Percentiles rank a stretch among this genome's conserved stretches.
Conservation (phyloP, 2,888 invertebrate genomes). For the Sclerodermus sp. region DNA sequence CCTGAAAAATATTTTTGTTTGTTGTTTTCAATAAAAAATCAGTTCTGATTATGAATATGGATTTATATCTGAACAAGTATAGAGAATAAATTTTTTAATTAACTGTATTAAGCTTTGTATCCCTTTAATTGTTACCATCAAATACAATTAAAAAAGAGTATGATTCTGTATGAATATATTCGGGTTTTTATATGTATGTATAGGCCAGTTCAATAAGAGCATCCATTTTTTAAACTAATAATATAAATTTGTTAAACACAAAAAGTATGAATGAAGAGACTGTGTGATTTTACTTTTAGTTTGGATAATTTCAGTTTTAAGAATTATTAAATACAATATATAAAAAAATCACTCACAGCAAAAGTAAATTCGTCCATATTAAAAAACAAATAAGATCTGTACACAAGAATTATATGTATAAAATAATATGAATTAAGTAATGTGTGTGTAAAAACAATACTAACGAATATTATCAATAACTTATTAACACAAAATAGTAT, state of each 20-base stretch:
- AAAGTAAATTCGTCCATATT: conserved; percentile 3
- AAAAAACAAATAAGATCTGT: background rate
- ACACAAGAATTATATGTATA: conserved; percentile 1
- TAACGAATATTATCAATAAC: background rate
- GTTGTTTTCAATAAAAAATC: background rate
- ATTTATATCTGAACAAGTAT: background rate
- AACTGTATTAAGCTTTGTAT: too few relatives aligned
- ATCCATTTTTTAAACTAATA: conserved; percentile 9
- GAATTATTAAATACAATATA: too few relatives aligned
- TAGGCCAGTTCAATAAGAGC: conserved; percentile 19
- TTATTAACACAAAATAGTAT: background rate
- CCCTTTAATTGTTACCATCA: too few relatives aligned
- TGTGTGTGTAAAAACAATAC: background rate
- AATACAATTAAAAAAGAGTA: too few relatives aligned
- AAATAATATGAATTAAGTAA: background rate
- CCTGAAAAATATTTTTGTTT: background rate
- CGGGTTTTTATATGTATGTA: conserved; percentile 13
- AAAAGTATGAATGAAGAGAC: too few relatives aligned
- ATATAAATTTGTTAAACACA: background rate
- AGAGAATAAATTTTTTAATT: too few relatives aligned
- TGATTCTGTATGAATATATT: background rate
- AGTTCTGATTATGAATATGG: conserved; percentile 3
- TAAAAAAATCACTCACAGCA: conserved; percentile 4
- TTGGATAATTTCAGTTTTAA: too few relatives aligned
- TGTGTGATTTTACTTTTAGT: too few relatives aligned